A percentile compares a stretch with the other conserved stretches of the same genome.
Conservation (phyloP, 2,113 vertebrate genomes). For the Probosciger aterrimus region DNA sequence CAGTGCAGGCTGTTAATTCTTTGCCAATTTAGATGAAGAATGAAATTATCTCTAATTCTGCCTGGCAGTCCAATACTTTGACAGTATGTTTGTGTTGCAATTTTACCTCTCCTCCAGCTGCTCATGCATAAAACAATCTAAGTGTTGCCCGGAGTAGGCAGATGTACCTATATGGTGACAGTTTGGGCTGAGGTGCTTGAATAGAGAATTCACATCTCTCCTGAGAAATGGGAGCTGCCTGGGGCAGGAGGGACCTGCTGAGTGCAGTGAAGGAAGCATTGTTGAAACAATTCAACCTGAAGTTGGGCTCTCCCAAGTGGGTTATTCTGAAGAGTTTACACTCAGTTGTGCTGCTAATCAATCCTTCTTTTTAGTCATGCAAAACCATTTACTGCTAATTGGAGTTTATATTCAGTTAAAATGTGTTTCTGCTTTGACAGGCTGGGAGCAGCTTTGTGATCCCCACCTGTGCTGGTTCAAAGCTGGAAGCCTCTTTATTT, state of each 20-base stretch:
- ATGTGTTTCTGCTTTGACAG: neutral
- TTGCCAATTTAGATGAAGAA: neutral
- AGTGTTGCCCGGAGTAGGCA: neutral
- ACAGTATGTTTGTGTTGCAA: neutral
- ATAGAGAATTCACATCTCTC: rapidly evolving
- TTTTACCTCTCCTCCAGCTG: neutral
- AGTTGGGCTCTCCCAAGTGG: rapidly evolving
- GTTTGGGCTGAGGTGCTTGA: neutral
- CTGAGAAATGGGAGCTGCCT: neutral
- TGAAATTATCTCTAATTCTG: neutral
- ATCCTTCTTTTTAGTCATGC: neutral
- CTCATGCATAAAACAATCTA: neutral
- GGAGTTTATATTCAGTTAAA: neutral
- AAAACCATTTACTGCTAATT: neutral
- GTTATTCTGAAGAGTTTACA: neutral
- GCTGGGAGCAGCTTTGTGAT: neutral
- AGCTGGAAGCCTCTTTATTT: neutral
- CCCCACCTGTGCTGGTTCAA: rapidly evolving
- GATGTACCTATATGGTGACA: neutral
- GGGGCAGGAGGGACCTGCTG: neutral
- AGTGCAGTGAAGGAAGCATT: neutral
- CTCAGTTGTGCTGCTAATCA: neutral
- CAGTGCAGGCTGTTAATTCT: neutral
- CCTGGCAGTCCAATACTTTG: neutral
- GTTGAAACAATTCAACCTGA: neutral